Conservation (phyloP, 2,797 vertebrate species). For the Bradypodion ventrale region DNA sequence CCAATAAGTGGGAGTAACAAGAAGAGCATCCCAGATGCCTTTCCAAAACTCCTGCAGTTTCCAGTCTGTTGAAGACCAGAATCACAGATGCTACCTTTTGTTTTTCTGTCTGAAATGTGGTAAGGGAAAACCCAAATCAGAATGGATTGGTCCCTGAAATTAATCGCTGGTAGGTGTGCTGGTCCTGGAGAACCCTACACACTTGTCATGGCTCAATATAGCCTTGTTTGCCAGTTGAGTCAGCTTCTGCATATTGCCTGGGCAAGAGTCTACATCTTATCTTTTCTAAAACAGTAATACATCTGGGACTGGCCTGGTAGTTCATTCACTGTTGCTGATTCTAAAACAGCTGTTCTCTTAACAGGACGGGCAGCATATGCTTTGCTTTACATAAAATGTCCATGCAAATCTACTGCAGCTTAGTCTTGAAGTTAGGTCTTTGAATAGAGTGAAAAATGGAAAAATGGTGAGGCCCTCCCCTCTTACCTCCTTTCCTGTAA, state of each 20-base stretch:
- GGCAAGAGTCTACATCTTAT: not conserved
- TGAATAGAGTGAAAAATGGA: slow-evolving; percentile 38
- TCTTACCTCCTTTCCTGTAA: slow-evolving; percentile 49
- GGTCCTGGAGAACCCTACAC: not conserved
- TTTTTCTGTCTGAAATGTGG: no score
- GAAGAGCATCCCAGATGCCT: no score
- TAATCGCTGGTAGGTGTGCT: not conserved
- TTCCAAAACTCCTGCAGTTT: no score
- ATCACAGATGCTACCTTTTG: no score
- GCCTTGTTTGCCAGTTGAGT: not conserved
- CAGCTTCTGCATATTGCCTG: not conserved
- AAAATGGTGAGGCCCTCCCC: slow-evolving; percentile 20
- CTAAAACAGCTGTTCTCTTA: slow-evolving; percentile 27
- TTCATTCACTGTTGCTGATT: not conserved
- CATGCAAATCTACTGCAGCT: slow-evolving; percentile 31
- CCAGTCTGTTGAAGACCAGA: no score
- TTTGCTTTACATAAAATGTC: slow-evolving; percentile 42
- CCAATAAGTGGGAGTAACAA: no score
- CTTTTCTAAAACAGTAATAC: not conserved
- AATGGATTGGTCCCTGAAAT: no score
- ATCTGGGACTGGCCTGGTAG: not conserved
- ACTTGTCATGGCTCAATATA: not conserved
- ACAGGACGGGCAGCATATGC: slow-evolving; percentile 45
- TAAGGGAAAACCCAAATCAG: no score
- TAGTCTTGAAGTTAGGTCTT: slow-evolving; percentile 39